Conservation (phyloP, 92 coral and sea anemone species). For the Chrysogorgia sp. region DNA sequence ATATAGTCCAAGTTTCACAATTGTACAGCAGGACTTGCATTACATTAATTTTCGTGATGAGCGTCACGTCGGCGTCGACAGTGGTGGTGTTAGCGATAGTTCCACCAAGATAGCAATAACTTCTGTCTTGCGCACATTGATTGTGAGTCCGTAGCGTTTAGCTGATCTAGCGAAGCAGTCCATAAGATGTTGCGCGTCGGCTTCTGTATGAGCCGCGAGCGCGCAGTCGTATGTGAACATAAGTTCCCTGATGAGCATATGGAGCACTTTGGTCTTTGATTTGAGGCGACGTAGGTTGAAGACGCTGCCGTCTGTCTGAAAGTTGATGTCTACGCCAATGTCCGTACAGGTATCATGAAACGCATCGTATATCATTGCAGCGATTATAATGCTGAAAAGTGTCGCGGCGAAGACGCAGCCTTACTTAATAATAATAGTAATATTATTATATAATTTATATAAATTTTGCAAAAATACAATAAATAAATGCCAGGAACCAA, state of each 20-base stretch:
- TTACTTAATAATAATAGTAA: too few species aligned
- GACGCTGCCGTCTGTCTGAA: conserved; percentile 8
- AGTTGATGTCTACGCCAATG: conserved; percentile 7
- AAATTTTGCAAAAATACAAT: too few species aligned
- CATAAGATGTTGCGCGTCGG: background rate
- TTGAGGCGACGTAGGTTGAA: too few species aligned
- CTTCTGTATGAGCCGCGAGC: conserved; percentile 13
- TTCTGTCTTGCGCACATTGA: background rate
- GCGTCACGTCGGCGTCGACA: background rate
- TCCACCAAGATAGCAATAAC: conserved; percentile 3
- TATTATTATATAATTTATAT: too few species aligned
- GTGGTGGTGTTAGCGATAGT: conserved; percentile 11
- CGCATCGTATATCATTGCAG: conserved; percentile 20
- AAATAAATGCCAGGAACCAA: too few species aligned
- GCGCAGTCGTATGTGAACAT: conserved; percentile 8
- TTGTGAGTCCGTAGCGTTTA: conserved; percentile 3
- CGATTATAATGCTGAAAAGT: too few species aligned
- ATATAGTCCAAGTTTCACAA: conserved; percentile 32
- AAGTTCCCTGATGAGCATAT: background rate
- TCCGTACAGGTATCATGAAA: background rate
- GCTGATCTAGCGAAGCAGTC: background rate
- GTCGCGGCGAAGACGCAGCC: too few species aligned
- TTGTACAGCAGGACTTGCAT: conserved; percentile 45
- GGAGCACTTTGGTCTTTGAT: too few species aligned
- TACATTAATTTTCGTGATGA: conserved; percentile 31